These are phyloP conservation scores for Rhinogobio ventralis DNA, from an alignment of 2,797 vertebrate genomes.

Conservation along the genomic window DNA sequence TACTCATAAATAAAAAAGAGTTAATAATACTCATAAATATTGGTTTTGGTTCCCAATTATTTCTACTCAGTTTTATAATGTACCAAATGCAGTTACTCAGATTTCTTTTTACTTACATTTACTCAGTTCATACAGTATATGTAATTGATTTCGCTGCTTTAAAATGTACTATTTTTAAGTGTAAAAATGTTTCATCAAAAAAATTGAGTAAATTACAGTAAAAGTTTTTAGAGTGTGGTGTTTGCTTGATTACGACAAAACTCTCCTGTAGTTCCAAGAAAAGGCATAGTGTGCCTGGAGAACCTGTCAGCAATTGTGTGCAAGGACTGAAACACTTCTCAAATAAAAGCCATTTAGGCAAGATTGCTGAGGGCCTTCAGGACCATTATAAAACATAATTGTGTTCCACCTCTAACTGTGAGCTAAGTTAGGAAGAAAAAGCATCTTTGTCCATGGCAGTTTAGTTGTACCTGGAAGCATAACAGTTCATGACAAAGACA, in stretches of 20 bases:
- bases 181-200: no score
- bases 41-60: no score
- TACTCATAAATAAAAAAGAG: no score
- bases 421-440: slow-evolving; percentile 14
- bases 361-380: slow-evolving; percentile 49
- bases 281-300: not conserved
- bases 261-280: slow-evolving; percentile 29
- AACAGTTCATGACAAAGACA: slow-evolving; percentile 46
- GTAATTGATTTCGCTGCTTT: no score
- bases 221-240: not conserved
- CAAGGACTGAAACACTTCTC: slow-evolving; percentile 26
- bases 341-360: slow-evolving; percentile 45
- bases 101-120: no score
- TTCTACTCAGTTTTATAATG: no score
- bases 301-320: slow-evolving; percentile 36
- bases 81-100: no score
- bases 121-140: no score
- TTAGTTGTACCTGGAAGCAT: slow-evolving; percentile 37
- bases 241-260: slow-evolving; percentile 18
- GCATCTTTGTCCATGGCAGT: slow-evolving; percentile 13
- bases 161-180: no score
- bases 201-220: no score
- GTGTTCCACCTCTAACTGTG: slow-evolving; percentile 26
- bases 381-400: slow-evolving; percentile 42
- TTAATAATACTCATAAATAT: no score